Base-by-base conservation (phyloP, 2,113 vertebrate genomes). In the Gopherus flavomarginatus region DNA sequence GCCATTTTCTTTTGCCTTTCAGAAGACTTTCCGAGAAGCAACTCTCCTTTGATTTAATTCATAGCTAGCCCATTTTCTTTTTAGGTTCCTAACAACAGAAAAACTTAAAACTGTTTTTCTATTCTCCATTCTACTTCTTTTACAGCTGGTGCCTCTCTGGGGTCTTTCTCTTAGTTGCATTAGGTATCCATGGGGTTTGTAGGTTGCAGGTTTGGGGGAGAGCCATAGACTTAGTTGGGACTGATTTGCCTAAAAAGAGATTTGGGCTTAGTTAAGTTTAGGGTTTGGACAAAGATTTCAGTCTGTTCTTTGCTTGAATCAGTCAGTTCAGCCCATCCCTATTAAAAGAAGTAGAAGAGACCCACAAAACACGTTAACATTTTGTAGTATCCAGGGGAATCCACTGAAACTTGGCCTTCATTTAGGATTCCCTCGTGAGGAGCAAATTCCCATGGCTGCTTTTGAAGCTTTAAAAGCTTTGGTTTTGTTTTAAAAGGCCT, bases 381-480 rank as follows among this genome's bases (percentile, higher is more conserved):
- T 96, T 93, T 96, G 84, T 96, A 93, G 87, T 17, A 8, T 97
- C 79, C 82, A 87, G 89, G 93, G 90, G 89, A 97, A 96, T 96
- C 96, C 86, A 94, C 92, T 87, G 96, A 96, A 96, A 97, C 94
- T 97, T 97, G 96, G 96, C 92, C 93, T 97, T 97, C 95, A 85
- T 96, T 97, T 96, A 97, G 95, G 96, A 96, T 97, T 97, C 94
- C 92, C 96, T 97, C 88, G 81, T 97, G 95, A 96, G 97, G 91
- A 97, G 91, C 86, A 97, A 97, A 97, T 97, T 97, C 96, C 97
- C 96, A 97, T 97, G 96, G 95, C 95, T 24, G 6, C 89, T 96
- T 97, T 94, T 97, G 95, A 97, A 97, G 94, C 96, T 97, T 96
- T 97, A 96, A 97, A 97, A 97, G 97, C 96, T 96, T 97, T 97